Evolutionary conservation across 2,888 invertebrate genomes (phyloP).

Genomic region (Odontocolon sp.): DNA sequence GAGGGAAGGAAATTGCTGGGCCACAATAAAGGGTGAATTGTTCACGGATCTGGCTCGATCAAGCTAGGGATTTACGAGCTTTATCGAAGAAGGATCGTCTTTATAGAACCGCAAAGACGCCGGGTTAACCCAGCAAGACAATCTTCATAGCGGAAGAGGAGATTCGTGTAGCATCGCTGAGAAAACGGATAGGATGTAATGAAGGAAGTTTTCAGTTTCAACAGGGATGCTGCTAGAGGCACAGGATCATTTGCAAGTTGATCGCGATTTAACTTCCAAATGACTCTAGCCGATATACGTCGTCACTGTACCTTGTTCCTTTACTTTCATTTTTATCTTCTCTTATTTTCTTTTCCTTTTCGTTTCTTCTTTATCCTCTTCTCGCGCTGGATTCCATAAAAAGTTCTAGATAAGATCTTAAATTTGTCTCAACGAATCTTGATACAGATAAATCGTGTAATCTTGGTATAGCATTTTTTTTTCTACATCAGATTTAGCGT

Average conservation of each 20-base stretch:
- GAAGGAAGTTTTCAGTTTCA: slow-evolving; percentile 57
- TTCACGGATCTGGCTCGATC: neutral
- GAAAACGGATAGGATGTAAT: slow-evolving; percentile 46
- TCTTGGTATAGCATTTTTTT: neutral
- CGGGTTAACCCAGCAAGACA: slow-evolving; percentile 25
- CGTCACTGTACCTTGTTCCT: slow-evolving; percentile 17
- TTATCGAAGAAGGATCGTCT: slow-evolving; percentile 37
- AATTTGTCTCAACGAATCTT: neutral
- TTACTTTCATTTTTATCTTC: neutral
- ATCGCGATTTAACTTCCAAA: slow-evolving; percentile 72
- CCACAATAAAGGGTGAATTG: neutral
- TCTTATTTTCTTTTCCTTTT: neutral
- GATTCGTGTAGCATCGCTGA: slow-evolving; percentile 35
- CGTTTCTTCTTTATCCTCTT: neutral
- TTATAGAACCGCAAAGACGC: slow-evolving; percentile 34
- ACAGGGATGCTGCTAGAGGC: slow-evolving; percentile 37
- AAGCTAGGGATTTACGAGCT: slow-evolving; percentile 32
- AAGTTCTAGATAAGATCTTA: neutral
- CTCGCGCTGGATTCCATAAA: neutral
- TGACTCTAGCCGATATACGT: slow-evolving; percentile 50
- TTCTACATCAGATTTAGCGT: neutral
- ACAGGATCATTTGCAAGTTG: slow-evolving; percentile 70
- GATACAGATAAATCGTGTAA: neutral
- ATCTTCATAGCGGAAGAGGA: slow-evolving; percentile 25
- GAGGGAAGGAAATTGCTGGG: neutral